Evolutionary conservation across 1,140 invertebrate species (phyloP), one percentile per base, ranked within the genome.

Genomic region (Drosophila ananassae): DNA sequence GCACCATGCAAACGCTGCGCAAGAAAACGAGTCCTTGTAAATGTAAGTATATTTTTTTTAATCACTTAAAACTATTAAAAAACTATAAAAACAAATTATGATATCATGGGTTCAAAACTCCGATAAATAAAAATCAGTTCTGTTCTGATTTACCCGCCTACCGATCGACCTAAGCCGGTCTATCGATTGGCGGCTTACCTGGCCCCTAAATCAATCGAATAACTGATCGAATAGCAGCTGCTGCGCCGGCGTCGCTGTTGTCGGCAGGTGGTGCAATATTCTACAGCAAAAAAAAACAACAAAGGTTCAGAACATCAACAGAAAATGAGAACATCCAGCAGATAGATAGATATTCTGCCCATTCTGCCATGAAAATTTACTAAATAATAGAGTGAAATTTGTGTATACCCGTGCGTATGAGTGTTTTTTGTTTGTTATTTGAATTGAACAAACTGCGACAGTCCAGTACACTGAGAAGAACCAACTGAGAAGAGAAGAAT

Each of bases 11-110:
- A 95, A 97, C 96, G 84, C 93, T 97, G 93, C 94, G 96, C 84
- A 97, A 97, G 93, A 97, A 96, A 94, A 96, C 95, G 89, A 97
- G 96, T 93, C 96, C 96, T 91, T 95, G 95, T 93, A 97, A 97
- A 95, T 96, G 96, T 97, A 94, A 96, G 96, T 96, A 92, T 7
- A 28, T 28, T 6, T 6, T 28, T 28, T 28, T 28, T 28, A 28
- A 6, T 28, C 25, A 28, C 5, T 6, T 28, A 6, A 28, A 25
- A 3, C 4, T 2, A 25, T 25, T 25, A 3, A 25, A 39, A 13
- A 39, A 13, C 3, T n/a, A n/a, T 6, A 13, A 39, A 37, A 37
- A 8, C 1, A 25, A 28, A 6, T 6, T 41, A 13, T 41, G 32
- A 34, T 34, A 34, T 41, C 12, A 13, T 28, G 7, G 7, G 25